Evolutionary conservation across 1,140 invertebrate species (phyloP), one percentile per base, ranked within the genome.

Genomic region (Camponotus pennsylvanicus): DNA sequence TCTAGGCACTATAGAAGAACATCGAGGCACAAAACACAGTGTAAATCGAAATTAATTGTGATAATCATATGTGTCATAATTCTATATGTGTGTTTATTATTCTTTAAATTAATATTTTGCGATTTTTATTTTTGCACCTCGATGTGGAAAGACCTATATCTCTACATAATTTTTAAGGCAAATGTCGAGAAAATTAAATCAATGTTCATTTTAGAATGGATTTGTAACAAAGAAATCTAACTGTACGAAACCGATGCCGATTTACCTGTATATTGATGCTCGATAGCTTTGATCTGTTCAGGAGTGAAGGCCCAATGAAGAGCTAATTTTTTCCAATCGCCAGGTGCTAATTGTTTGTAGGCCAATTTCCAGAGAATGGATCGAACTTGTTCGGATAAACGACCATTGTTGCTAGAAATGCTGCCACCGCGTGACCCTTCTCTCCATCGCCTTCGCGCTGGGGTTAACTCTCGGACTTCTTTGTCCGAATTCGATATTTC

Each of bases 251-350:
- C 6, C 18, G 63, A 77, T 42, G 21, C 27, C 42, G 69, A 57
- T 89, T 92, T 95, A 97, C 97, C 97, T 84, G 97, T 97, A 88
- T 97, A 97, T 91, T 98, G 97, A 92, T 97, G 97, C 93, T 97
- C 97, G 85, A 98, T 97, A 15, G 97, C 97, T 88, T 95, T 95
- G 57, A 97, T 97, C 91, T 97, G 97, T 61, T 97, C 97, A 63
- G 96, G 95, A 0, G 97, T 97, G 92, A 98, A 97, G 45, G 96
- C 96, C 97, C 97, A 97, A 86, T 97, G 96, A 27, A 96, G 92
- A 3, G 97, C 97, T 21, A 98, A 94, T 86, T 96, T 96, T 92
- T 97, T 97, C 97, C 97, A 98, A 90, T 98, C 97, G 1, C 95
- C 95, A 0, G 95, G 95, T 45, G 95, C 95, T 42, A 98, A 92